Percentiles rank a stretch among this genome's conserved stretches.
phyloP scores from a whole-genome alignment of 2,888 invertebrate genomes.

The Chrysolina oricalcia region DNA sequence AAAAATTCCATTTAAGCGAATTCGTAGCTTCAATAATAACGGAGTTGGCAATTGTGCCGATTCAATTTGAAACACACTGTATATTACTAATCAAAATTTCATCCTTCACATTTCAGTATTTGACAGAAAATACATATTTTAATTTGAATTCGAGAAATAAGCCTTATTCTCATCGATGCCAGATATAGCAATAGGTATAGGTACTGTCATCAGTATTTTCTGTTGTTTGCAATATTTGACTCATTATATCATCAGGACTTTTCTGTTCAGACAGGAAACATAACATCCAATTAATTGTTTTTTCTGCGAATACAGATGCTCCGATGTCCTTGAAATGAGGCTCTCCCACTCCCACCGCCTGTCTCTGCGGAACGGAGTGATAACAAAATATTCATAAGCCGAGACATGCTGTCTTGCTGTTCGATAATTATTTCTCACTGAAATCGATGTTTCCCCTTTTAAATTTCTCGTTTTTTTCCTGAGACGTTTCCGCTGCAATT shows the following conservation, averaged over 20 bases:
- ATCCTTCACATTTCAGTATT: too few relatives aligned
- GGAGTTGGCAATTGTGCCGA: too few relatives aligned
- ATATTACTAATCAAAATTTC: too few relatives aligned
- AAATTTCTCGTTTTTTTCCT: slow-evolving; percentile 20
- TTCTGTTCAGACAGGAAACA: background rate
- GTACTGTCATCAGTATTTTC: too few relatives aligned
- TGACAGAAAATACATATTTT: too few relatives aligned
- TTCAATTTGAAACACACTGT: too few relatives aligned
- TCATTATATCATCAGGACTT: background rate
- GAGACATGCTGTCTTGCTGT: background rate
- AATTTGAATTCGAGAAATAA: too few relatives aligned
- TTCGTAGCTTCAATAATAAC: too few relatives aligned
- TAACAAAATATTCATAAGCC: background rate
- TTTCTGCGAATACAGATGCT: background rate
- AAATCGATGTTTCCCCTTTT: background rate
- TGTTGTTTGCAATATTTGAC: background rate
- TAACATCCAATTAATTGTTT: background rate
- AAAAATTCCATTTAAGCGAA: too few relatives aligned
- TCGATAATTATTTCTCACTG: background rate
- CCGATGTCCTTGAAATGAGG: background rate
- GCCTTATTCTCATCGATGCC: too few relatives aligned
- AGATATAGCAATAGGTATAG: too few relatives aligned
- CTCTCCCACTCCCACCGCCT: background rate
- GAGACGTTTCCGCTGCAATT: slow-evolving; percentile 55
- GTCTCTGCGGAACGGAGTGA: background rate